Evolutionary conservation across 1,140 invertebrate genomes (phyloP).

Genomic region (Ostrea denselamellosa): DNA sequence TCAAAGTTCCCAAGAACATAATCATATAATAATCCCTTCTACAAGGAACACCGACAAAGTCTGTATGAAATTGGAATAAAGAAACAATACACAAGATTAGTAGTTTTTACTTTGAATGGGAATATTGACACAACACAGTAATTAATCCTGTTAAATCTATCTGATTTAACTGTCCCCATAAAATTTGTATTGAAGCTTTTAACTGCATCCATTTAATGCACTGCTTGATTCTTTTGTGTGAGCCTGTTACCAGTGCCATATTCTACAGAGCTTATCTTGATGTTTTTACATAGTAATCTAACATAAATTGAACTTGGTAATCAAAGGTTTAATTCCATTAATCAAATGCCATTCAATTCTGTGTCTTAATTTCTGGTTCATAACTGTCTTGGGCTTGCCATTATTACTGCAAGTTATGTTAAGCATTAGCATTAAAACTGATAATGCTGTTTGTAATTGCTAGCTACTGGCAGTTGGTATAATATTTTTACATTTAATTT

Average conservation of each 20-base stretch:
- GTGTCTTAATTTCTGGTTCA: not conserved
- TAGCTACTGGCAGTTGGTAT: slow-evolving; percentile 18
- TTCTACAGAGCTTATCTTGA: not conserved
- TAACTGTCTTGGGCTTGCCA: not conserved
- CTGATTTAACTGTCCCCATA: slow-evolving; percentile 16
- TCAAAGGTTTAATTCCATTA: not conserved
- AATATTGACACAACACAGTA: slow-evolving; percentile 26
- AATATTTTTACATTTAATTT: slow-evolving; percentile 14
- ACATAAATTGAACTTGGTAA: slow-evolving; percentile 23
- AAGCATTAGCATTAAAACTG: not conserved
- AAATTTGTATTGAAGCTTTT: slow-evolving; percentile 1
- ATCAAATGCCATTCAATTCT: slow-evolving; percentile 29
- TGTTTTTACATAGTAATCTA: slow-evolving; percentile 32
- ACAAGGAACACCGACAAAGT: slow-evolving; percentile 8
- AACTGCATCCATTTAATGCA: slow-evolving; percentile 33
- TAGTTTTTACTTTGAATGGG: slow-evolving; percentile 5
- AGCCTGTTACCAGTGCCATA: not conserved
- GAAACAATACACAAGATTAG: not conserved
- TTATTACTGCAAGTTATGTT: not conserved
- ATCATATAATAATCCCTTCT: slow-evolving; percentile 33
- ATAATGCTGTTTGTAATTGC: slow-evolving; percentile 8
- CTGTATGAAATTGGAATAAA: slow-evolving; percentile 16
- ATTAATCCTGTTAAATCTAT: slow-evolving; percentile 30
- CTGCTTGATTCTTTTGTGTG: slow-evolving; percentile 9
- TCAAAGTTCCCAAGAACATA: slow-evolving; percentile 33